A percentile compares a stretch with the other conserved stretches of the same genome.
phyloP scores from a whole-genome alignment of 1,140 invertebrate genomes.

The Melitaea cinxia region DNA sequence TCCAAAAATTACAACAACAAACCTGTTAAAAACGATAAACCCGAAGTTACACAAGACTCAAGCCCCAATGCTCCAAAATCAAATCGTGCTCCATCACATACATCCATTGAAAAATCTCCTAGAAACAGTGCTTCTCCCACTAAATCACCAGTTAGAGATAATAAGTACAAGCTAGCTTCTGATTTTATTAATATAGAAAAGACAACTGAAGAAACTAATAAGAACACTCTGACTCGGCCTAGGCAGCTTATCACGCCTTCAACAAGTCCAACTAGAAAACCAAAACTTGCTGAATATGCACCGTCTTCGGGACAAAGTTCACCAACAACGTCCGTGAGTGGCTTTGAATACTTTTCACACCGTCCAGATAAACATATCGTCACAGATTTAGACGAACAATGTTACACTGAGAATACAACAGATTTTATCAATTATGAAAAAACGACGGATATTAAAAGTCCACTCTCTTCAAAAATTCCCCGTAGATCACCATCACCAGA shows the following conservation, averaged over 20 bases:
- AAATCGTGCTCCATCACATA: slow-evolving; percentile 3
- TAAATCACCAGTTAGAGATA: slow-evolving; percentile 48
- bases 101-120: slow-evolving; percentile 32
- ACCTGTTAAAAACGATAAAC: background rate
- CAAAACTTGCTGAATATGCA: slow-evolving; percentile 58
- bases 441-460: slow-evolving; percentile 34
- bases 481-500: slow-evolving; percentile 71
- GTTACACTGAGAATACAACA: slow-evolving; percentile 28
- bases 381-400: slow-evolving; percentile 68
- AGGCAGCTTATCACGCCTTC: slow-evolving; percentile 70
- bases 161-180: slow-evolving; percentile 46
- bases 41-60: background rate
- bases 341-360: slow-evolving; percentile 73
- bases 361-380: slow-evolving; percentile 54
- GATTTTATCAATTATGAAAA: slow-evolving; percentile 31
- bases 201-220: slow-evolving; percentile 56
- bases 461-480: slow-evolving; percentile 61
- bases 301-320: slow-evolving; percentile 74
- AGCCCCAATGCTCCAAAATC: background rate
- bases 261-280: slow-evolving; percentile 71
- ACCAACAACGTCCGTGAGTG: slow-evolving; percentile 79
- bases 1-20: slow-evolving; percentile 11
- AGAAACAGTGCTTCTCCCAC: slow-evolving; percentile 48
- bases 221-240: slow-evolving; percentile 47
- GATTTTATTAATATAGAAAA: slow-evolving; percentile 57